These are phyloP conservation scores for Drosophila pruinosa DNA, from an alignment of 1,140 invertebrate species.

Conservation along the genomic window DNA sequence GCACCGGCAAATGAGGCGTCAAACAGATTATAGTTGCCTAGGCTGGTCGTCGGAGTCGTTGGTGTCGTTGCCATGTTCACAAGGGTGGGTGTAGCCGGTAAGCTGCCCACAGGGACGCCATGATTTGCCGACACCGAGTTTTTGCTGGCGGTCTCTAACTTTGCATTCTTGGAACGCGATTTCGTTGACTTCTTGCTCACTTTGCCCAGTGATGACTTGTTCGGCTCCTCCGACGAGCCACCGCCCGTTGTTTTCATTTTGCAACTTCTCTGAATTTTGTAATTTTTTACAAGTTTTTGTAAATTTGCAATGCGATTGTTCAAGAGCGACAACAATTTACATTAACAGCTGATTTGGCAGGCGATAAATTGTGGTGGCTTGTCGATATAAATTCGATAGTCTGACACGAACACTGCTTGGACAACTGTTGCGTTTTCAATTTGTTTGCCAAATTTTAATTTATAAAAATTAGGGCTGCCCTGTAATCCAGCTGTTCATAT, in stretches of 20 bases:
- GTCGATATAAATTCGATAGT: not conserved
- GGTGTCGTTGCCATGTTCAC: conserved; percentile 66
- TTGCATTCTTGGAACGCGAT: conserved; percentile 67
- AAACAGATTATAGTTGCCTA: conserved; percentile 60
- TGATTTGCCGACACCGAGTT: conserved; percentile 12
- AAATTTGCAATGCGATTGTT: not conserved
- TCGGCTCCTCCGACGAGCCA: conserved; percentile 56
- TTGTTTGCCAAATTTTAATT: not conserved
- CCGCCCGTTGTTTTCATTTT: conserved; percentile 68
- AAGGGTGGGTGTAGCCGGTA: conserved; percentile 56
- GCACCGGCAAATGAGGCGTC: conserved; percentile 61
- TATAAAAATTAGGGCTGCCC: not conserved
- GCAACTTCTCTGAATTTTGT: not conserved
- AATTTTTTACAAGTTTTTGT: conserved; percentile 5
- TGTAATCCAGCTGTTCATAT: too few relatives aligned
- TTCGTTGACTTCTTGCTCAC: conserved; percentile 75
- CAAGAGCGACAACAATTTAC: not conserved
- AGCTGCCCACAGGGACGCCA: conserved; percentile 37
- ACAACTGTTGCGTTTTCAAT: conserved; percentile 26
- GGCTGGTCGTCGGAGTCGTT: conserved; percentile 64
- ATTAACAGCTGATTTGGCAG: conserved; percentile 16
- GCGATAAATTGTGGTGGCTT: not conserved
- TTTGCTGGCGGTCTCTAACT: conserved; percentile 57
- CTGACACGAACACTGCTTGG: not conserved
- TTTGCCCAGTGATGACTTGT: conserved; percentile 58